Base-by-base conservation (phyloP, 2,113 vertebrate species). In the Gila orcuttii region DNA sequence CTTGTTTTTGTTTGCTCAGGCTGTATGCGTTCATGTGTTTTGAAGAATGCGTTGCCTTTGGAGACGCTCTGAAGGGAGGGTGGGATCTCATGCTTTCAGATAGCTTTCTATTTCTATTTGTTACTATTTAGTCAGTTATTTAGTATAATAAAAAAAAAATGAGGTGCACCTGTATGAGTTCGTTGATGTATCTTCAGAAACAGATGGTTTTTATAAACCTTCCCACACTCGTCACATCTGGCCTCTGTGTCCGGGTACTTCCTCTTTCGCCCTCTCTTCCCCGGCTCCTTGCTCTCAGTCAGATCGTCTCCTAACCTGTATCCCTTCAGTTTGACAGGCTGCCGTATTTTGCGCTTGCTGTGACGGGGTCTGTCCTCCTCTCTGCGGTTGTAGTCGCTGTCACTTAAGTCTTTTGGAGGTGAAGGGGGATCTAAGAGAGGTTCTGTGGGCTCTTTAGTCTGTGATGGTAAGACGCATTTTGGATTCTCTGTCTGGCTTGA, bases 141-240 rank as follows among this genome's bases (percentile, higher is more conserved):
- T 45, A n/a, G 39, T n/a, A 25, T 12, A 74, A 45, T 7, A 74
- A 3, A 45, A 28, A 13, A 75, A 9, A 0, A 3, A n/a, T n/a
- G 28, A 33, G 15, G 25, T 79, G 89, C 90, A 99, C 98, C 98
- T 89, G 98, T 99, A 82, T 99, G 98, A 60, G 96, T 98, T 83
- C 97, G 94, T 66, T 93, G 96, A 86, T 99, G 98, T 87, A 98
- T 95, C 83, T 96, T 96, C 88, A 99, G 91, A 90, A 99, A 98
- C 78, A 98, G 94, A 88, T 95, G 96, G 87, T 95, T 97, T 86
- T 99, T 99, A 91, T 98, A 98, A 6, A 96, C 95, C 92, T 98
- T 99, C 85, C 95, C 96, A 69, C 98, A 99, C 89, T 97, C 96
- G 78, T 97, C 96, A 88, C 98, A 99, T 6, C 94, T 92, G 42